A percentile compares a stretch with the other conserved stretches of the same genome.
phyloP scores from a whole-genome alignment of 1,140 invertebrate genomes.

The Apolygus lucorum region DNA sequence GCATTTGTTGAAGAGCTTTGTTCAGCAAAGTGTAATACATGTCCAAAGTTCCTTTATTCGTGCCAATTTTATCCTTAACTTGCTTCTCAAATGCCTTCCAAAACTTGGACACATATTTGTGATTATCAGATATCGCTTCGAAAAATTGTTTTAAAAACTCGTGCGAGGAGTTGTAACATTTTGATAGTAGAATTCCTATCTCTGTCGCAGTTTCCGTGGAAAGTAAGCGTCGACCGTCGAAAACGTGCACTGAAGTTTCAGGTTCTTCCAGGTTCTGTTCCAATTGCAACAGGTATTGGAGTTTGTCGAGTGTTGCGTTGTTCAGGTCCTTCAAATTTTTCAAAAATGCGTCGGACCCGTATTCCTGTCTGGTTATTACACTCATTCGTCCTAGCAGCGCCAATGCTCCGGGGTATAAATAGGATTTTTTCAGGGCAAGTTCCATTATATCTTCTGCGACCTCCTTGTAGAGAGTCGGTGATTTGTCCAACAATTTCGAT shows the following conservation, averaged over 20 bases:
- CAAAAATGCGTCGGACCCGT: not conserved
- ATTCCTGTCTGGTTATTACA: not conserved
- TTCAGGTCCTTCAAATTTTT: not conserved
- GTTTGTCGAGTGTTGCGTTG: conserved; percentile 15
- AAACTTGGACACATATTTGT: not conserved
- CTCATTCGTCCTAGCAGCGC: not conserved
- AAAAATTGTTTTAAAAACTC: not conserved
- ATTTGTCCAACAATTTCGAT: not conserved
- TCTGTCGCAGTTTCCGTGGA: not conserved
- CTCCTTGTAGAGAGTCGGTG: not conserved
- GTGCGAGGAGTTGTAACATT: not conserved
- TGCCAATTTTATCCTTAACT: not conserved
- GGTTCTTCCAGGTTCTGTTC: not conserved
- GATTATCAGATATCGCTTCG: not conserved
- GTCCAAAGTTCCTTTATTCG: not conserved
- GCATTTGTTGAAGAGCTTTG: not conserved
- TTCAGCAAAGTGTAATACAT: not conserved
- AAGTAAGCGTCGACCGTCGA: not conserved
- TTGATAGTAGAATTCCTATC: not conserved
- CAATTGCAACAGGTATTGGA: conserved; percentile 4
- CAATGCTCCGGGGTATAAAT: not conserved
- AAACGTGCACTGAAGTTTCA: not conserved
- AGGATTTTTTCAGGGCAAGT: conserved; percentile 1
- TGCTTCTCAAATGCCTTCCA: not conserved
- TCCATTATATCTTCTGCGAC: conserved; percentile 4